These are phyloP conservation scores for Thunnus thynnus DNA, from an alignment of 2,113 vertebrate genomes.

Conservation along the genomic window DNA sequence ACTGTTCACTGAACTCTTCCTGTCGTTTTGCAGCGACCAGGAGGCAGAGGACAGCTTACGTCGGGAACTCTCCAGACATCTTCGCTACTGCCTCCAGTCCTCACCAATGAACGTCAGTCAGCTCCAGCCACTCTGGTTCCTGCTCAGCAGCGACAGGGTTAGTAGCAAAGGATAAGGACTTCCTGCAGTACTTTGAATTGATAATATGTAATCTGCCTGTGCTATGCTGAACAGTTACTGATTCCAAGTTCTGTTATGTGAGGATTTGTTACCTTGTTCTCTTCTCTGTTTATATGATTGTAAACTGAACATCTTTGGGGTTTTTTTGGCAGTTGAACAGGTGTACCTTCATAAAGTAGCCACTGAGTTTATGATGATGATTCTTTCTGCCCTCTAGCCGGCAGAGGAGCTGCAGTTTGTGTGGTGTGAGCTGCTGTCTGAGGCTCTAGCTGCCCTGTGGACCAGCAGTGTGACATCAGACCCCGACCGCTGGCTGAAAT, in stretches of 20 bases:
- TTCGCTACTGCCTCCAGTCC: constrained; percentile 90
- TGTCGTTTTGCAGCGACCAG: constrained; percentile 80
- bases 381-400: constrained; percentile 69
- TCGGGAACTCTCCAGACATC: constrained; percentile 85
- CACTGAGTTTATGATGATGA: not conserved
- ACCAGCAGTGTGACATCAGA: constrained; percentile 89
- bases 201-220: not conserved
- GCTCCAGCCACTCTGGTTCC: constrained; percentile 89
- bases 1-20: not conserved
- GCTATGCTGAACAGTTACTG: no score
- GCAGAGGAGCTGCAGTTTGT: constrained; percentile 87
- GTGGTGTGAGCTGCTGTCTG: constrained; percentile 90
- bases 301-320: no score
- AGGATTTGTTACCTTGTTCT: no score
- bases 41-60: constrained; percentile 67
- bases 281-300: no score
- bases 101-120: constrained; percentile 89
- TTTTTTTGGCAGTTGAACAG: no score
- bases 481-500: constrained; percentile 92
- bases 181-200: not conserved
- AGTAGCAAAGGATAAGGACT: constrained; percentile 25
- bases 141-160: constrained; percentile 88
- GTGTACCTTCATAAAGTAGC: not conserved
- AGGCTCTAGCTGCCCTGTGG: constrained; percentile 90
- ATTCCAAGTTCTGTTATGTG: no score